Conservation (phyloP, 1,140 invertebrate species). For the Lutraria rhynchaena region DNA sequence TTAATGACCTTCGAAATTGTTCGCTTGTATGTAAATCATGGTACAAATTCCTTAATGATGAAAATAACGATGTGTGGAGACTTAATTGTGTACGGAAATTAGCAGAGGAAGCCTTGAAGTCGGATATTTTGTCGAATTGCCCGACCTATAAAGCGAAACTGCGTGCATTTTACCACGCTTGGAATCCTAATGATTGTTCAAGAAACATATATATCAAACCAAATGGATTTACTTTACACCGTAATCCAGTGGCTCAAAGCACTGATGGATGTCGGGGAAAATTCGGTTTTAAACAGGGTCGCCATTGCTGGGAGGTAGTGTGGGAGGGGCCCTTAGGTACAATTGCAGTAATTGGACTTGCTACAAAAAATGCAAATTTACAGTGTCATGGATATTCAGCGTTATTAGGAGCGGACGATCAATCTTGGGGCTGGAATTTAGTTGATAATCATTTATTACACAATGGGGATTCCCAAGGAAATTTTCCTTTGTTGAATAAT, state of each 20-base stretch:
- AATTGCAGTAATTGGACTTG: slow-evolving; percentile 87
- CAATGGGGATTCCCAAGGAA: slow-evolving; percentile 97
- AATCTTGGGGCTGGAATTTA: slow-evolving; percentile 99
- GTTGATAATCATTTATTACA: slow-evolving; percentile 98
- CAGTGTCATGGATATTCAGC: slow-evolving; percentile 96
- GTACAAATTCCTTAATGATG: slow-evolving; percentile 94
- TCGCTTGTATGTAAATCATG: slow-evolving; percentile 96
- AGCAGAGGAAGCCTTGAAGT: slow-evolving; percentile 95
- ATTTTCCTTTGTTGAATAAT: slow-evolving; percentile 97
- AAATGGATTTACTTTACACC: slow-evolving; percentile 98
- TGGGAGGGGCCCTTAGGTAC: slow-evolving; percentile 97
- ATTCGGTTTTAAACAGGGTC: slow-evolving; percentile 94
- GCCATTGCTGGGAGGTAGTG: slow-evolving; percentile 99
- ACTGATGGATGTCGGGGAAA: slow-evolving; percentile 98
- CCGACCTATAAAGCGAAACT: slow-evolving; percentile 97
- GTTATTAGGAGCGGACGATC: slow-evolving; percentile 95
- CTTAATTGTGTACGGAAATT: slow-evolving; percentile 94
- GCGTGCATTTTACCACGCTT: slow-evolving; percentile 96
- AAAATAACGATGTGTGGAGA: slow-evolving; percentile 98
- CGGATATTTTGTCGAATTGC: slow-evolving; percentile 94
- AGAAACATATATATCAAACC: slow-evolving; percentile 98
- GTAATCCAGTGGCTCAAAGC: slow-evolving; percentile 99
- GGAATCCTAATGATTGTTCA: slow-evolving; percentile 98
- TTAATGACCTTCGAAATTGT: slow-evolving; percentile 93
- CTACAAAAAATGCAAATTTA: slow-evolving; percentile 95